Evolutionary conservation across 2,797 vertebrate genomes (phyloP), one percentile per base, ranked within the genome.

Genomic region (Tangara arthus): DNA sequence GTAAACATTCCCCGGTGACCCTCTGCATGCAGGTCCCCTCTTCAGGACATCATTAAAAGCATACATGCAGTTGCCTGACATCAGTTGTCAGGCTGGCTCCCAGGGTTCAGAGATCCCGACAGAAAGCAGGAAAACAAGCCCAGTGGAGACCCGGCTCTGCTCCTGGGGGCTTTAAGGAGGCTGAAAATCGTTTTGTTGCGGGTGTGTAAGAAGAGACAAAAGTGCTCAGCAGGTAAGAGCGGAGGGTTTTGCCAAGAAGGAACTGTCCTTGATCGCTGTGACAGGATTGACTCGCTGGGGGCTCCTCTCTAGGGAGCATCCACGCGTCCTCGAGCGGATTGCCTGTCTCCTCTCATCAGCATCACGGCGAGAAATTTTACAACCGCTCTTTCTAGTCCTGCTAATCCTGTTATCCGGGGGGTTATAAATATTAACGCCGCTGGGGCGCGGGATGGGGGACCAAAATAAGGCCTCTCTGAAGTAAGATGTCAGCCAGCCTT

Each of bases 1-100:
- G 98, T 98, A 99, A 99, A 99, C 98, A 99, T 96, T 97, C 97
- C 98, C 92, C 97, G 87, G 93, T 97, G 98, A 99, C 98, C 98
- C 98, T 98, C 97, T 97, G 98, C 98, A 93, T 97, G 97, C 97
- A 98, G 95, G 98, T 98, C 98, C 97, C 97, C 98, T 98, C 98
- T 98, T 98, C 97, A 96, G 97, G 97, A 98, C 98, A 98, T 99
- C 99, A 98, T 98, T 98, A 98, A 98, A 98, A 97, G 97, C 97
- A 96, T 97, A 96, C 97, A 96, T 96, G 97, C 98, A 97, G 97
- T 98, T 97, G 97, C 95, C 95, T 95, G 95, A 89, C 97, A 97
- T 98, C 98, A 97, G 41, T 95, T 97, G 98, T 96, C 91, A 93
- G 95, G 70, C 87, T 85, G 96, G 81, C 95, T 93, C 79, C 76